Evolutionary conservation across 2,113 vertebrate species (phyloP).

Genomic region (Brachypteracias leptosomus): DNA sequence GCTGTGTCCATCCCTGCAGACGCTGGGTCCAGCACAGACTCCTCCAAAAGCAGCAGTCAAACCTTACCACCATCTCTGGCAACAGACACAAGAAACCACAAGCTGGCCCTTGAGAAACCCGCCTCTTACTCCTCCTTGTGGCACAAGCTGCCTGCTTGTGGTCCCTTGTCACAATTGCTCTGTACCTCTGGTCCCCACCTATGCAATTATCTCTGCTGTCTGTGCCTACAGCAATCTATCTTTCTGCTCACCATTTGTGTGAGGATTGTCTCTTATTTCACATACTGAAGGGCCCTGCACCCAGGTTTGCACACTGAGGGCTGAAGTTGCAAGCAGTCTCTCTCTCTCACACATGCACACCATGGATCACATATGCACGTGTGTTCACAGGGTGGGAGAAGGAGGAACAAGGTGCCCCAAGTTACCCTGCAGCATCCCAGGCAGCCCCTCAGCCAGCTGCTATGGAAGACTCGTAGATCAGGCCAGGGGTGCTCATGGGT

Average conservation of each 20-base stretch:
- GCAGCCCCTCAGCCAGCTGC: not conserved
- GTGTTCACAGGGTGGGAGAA: not conserved
- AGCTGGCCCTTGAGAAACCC: not conserved
- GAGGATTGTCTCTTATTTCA: not conserved
- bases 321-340: not conserved
- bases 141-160: not conserved
- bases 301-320: fast-evolving
- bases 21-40: not conserved
- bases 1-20: fast-evolving
- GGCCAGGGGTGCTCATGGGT: not conserved
- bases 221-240: not conserved
- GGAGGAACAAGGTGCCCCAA: not conserved
- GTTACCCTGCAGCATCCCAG: fast-evolving
- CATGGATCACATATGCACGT: fast-evolving
- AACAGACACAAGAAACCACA: fast-evolving
- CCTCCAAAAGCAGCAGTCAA: not conserved
- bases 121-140: not conserved
- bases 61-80: not conserved
- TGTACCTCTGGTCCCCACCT: not conserved
- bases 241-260: not conserved
- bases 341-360: fast-evolving
- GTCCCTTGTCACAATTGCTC: not conserved
- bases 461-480: fast-evolving
- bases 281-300: fast-evolving
- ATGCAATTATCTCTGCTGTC: not conserved